Evolutionary conservation across 2,797 vertebrate species (phyloP), one percentile per base, ranked within the genome.

Genomic region (Anomalospiza imberbis): DNA sequence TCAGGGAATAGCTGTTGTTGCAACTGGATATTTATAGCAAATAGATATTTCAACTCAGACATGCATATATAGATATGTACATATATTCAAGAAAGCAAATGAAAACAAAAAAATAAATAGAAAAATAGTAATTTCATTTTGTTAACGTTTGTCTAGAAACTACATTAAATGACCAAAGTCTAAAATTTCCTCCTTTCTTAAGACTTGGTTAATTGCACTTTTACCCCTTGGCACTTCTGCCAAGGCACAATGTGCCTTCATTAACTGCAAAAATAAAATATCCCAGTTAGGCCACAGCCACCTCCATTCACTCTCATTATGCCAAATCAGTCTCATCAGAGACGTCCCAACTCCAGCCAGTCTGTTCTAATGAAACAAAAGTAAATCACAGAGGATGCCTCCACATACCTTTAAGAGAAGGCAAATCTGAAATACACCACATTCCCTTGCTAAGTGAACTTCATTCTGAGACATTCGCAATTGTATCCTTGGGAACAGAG

Each of bases 271-370:
- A 62, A 86, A 17, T 66, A 42, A 85, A 91, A 78, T 25, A n/a
- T 45, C 58, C 70, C 70, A 85, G 8, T 83, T 68, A 83, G 40
- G 38, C 54, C 45, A 63, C 42, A 77, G 61, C 32, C n/a, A 50
- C 55, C 50, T 58, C 54, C 28, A 31, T 36, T 88, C n/a, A 45
- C 42, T 80, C 51, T 80, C 55, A 58, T 78, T 91, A 85, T 40
- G 40, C 26, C 83, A 83, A 61, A 91, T 45, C 66, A 91, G 29
- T 55, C 79, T 89, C 94, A 91, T 50, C 53, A 94, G 89, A 92
- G 85, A 75, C 86, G 50, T 88, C 53, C 31, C 40, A 44, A 26
- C 54, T 74, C 28, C 13, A 82, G 16, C 67, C 91, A 88, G 25
- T 44, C 50, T 72, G 38, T 62, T 80, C 68, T 54, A 85, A 78